Evolutionary conservation across 37 sponge, comb jelly and placozoan genomes (phyloP).

Genomic region (Oopsacas minuta): DNA sequence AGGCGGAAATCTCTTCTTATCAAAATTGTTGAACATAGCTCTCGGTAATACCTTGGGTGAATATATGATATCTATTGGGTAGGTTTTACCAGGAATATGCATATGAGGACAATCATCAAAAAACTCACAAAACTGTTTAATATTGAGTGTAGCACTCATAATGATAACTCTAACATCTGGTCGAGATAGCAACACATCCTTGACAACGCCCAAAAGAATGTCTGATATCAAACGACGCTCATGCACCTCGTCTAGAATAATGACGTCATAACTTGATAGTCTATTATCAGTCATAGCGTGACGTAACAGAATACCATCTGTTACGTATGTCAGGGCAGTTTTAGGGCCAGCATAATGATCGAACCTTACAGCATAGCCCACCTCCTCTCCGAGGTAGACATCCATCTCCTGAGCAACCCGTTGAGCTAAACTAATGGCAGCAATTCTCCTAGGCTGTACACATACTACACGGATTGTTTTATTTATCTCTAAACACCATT

Average conservation of each 20-base stretch:
- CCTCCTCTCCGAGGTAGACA: background rate
- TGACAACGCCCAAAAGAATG: background rate
- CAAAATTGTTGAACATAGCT: background rate
- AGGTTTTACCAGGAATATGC: background rate
- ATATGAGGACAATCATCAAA: background rate
- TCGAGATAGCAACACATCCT: background rate
- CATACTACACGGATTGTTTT: background rate
- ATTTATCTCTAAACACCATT: background rate
- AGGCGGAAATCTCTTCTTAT: background rate
- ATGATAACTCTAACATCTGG: background rate
- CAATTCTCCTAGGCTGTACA: background rate
- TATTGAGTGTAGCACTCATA: background rate
- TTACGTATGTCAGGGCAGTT: background rate
- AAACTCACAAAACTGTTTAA: background rate
- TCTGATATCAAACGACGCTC: background rate
- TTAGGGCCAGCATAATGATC: background rate
- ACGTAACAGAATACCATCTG: conserved; percentile 5
- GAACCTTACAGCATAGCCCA: background rate
- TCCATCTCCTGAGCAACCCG: background rate
- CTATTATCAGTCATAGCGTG: background rate
- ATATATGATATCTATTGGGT: background rate
- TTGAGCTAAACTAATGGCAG: conserved; percentile 8
- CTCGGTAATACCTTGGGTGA: background rate
- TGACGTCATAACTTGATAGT: conserved; percentile 5
- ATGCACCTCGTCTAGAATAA: conserved; percentile 1